phyloP scores from a whole-genome alignment of 2,888 invertebrate species.

The Luperina nickerlii region DNA sequence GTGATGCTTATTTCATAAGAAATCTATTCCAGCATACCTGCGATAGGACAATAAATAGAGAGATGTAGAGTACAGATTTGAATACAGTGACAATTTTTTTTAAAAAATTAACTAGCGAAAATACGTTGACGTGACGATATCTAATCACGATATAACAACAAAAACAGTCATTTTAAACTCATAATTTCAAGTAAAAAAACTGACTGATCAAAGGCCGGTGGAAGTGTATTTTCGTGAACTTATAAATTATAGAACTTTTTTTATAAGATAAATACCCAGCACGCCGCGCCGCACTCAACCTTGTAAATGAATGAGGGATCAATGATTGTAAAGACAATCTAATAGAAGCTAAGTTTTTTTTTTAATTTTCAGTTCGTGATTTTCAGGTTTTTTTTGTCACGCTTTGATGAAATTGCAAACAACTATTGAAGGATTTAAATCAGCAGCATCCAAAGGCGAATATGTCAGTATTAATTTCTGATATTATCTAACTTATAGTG shows the following conservation, averaged over 20 bases:
- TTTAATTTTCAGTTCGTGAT: neutral
- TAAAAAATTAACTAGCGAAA: neutral
- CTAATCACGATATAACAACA: neutral
- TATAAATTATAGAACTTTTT: neutral
- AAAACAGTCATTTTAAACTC: neutral
- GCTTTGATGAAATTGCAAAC: slow-evolving; percentile 43
- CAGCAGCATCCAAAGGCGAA: neutral
- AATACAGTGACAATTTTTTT: too few relatives aligned
- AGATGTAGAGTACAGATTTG: too few relatives aligned
- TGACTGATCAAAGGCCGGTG: neutral
- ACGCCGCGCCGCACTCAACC: too few relatives aligned
- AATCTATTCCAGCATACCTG: too few relatives aligned
- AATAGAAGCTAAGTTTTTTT: too few relatives aligned
- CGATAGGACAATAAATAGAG: too few relatives aligned
- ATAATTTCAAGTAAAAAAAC: neutral
- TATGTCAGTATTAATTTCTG: slow-evolving; percentile 26
- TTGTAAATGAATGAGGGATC: neutral
- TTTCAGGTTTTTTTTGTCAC: slow-evolving; percentile 26
- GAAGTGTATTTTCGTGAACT: neutral
- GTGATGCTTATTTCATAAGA: too few relatives aligned
- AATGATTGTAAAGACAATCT: neutral
- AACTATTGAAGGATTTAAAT: slow-evolving; percentile 26
- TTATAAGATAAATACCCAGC: neutral
- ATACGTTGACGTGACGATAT: neutral
- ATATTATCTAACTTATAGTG: neutral